A percentile compares a stretch with the other conserved stretches of the same genome.
Conservation (phyloP, 2,888 invertebrate genomes). For the Brachylomia viminalis region DNA sequence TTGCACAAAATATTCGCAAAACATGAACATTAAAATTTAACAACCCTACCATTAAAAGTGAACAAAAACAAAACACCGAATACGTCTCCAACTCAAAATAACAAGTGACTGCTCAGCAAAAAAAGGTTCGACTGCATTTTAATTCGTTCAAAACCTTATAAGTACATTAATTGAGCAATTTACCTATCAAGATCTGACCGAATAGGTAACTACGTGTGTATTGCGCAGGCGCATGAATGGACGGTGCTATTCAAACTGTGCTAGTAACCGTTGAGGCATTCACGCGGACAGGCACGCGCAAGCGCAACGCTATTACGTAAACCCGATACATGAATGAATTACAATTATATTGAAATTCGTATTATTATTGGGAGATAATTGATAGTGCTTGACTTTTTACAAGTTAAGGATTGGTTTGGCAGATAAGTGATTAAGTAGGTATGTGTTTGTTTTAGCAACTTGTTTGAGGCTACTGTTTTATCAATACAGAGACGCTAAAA, state of each 20-base stretch:
- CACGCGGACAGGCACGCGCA: conserved; percentile 63
- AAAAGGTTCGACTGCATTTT: conserved; percentile 38
- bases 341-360: conserved; percentile 48
- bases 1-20: not conserved
- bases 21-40: conserved; percentile 21
- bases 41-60: no score
- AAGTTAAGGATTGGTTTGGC: not conserved
- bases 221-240: conserved; percentile 68
- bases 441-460: not conserved
- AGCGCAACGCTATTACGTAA: conserved; percentile 63
- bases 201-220: conserved; percentile 52
- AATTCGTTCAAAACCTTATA: conserved; percentile 43
- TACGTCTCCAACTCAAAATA: conserved; percentile 16
- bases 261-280: conserved; percentile 73
- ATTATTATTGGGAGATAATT: conserved; percentile 46
- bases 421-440: not conserved
- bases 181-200: conserved; percentile 59
- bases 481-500: no score
- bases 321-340: conserved; percentile 66
- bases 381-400: conserved; percentile 18
- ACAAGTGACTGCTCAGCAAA: conserved; percentile 15
- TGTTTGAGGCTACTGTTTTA: not conserved
- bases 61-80: conserved; percentile 2
- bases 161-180: conserved; percentile 64
- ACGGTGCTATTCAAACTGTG: conserved; percentile 61